Conservation (phyloP, 2,888 invertebrate species). For the Gymnoscelis rufifasciata region DNA sequence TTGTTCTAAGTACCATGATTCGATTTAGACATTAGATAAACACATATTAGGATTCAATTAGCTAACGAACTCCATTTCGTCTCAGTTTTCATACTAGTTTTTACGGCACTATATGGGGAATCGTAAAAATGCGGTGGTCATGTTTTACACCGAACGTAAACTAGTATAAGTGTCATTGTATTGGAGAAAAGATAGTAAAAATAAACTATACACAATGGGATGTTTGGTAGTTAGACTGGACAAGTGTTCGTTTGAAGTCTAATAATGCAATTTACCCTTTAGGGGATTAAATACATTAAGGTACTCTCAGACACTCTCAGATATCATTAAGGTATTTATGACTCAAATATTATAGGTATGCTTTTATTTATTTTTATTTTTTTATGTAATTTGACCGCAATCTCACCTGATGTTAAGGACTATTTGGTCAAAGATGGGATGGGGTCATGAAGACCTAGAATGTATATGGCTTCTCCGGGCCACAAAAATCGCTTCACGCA, state of each 20-base stretch:
- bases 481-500: no score
- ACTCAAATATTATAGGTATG: no score
- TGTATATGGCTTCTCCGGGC: no score
- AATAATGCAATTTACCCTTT: background rate
- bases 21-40: constrained; percentile 41
- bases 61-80: constrained; percentile 63
- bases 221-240: background rate
- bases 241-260: background rate
- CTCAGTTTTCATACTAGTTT: constrained; percentile 57
- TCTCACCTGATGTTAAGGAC: no score
- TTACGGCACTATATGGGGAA: constrained; percentile 65
- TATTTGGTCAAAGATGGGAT: no score
- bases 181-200: constrained; percentile 47
- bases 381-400: no score
- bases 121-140: constrained; percentile 64
- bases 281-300: background rate
- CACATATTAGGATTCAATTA: constrained; percentile 58
- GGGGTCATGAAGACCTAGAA: no score
- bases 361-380: no score
- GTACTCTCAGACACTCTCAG: background rate
- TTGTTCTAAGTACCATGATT: constrained; percentile 31
- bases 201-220: constrained; percentile 42
- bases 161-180: constrained; percentile 50
- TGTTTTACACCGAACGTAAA: constrained; percentile 70
- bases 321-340: background rate